Evolutionary conservation across 2,888 invertebrate species (phyloP), one percentile per base, ranked within the genome.

Genomic region (Microplitis manilae): DNA sequence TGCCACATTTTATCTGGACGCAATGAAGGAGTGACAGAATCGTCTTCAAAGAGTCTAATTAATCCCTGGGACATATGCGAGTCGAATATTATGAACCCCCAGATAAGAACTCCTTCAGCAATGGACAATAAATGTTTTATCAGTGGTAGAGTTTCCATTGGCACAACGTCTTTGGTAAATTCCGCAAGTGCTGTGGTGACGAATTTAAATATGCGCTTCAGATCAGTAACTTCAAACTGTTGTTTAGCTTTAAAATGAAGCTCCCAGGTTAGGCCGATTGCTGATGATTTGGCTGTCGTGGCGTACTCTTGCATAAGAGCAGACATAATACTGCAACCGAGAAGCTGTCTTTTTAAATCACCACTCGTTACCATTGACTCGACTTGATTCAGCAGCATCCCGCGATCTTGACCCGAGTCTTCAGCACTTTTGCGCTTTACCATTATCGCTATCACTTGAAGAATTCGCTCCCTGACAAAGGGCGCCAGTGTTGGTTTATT

Each of bases 261-360:
- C 90, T 96, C 96, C 96, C 96, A 97, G 65, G 96, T 94, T 70
- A 97, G 91, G 6, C 97, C 96, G 9, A 96, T 94, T 90, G 96
- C 96, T 50, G 96, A 94, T 1, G 97, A 96, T 86, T 96, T 94
- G 0, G 95, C 94, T 5, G 96, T 95, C 41, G 94, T 95, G 7
- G 96, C 95, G 91, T 96, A 97, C 90, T 97, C 97, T 91, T 96
- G 96, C 92, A 97, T 94, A 68, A 98, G 91, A 8, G 96, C 94
- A 76, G 94, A 92, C 85, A 98, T 94, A 73, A 97, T 93, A 77
- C 95, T 94, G 86, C 97, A 97, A 4, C 96, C 97, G 68, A 97
- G 91, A 82, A 95, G 92, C 93, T 96, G 95, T 91, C 93, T 92
- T 73, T 92, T 90, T 76, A 92, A 90, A 87, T 94, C 93, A 5